Percentiles rank a stretch among this genome's conserved stretches.
These are phyloP conservation scores for Bellardia bayeri DNA, from an alignment of 2,888 invertebrate genomes.

Conservation along the genomic window DNA sequence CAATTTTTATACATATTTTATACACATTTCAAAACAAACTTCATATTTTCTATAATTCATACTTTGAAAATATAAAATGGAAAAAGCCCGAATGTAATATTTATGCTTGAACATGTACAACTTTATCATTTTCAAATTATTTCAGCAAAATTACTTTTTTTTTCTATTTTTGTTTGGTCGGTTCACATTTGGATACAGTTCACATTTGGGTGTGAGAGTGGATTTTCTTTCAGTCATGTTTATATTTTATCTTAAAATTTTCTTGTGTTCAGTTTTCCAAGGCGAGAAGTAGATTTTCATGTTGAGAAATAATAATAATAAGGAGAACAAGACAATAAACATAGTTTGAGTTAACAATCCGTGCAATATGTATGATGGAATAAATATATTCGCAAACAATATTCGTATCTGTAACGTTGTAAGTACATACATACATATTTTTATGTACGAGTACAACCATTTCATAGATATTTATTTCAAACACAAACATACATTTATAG, in stretches of 20 bases:
- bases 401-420: neutral
- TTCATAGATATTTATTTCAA: neutral
- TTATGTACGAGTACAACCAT: neutral
- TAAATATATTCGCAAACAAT: conserved; percentile 1
- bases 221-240: conserved; percentile 29
- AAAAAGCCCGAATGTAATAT: conserved; percentile 22
- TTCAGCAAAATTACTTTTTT: conserved; percentile 45
- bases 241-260: conserved; percentile 22
- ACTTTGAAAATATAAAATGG: neutral
- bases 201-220: conserved; percentile 8
- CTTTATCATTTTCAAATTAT: conserved; percentile 63
- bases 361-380: conserved; percentile 14
- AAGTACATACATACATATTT: neutral
- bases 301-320: conserved; percentile 33
- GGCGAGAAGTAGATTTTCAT: conserved; percentile 52
- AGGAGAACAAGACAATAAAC: conserved; percentile 36
- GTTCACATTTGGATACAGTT: neutral
- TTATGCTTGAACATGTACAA: conserved; percentile 71
- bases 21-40: conserved; percentile 31
- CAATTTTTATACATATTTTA: conserved; percentile 63
- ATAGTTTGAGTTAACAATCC: conserved; percentile 64
- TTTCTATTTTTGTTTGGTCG: conserved; percentile 8
- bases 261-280: neutral
- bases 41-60: conserved; percentile 18
- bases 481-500: neutral